These are phyloP conservation scores for Apeira syringaria DNA, from an alignment of 2,888 invertebrate species.

Conservation along the genomic window DNA sequence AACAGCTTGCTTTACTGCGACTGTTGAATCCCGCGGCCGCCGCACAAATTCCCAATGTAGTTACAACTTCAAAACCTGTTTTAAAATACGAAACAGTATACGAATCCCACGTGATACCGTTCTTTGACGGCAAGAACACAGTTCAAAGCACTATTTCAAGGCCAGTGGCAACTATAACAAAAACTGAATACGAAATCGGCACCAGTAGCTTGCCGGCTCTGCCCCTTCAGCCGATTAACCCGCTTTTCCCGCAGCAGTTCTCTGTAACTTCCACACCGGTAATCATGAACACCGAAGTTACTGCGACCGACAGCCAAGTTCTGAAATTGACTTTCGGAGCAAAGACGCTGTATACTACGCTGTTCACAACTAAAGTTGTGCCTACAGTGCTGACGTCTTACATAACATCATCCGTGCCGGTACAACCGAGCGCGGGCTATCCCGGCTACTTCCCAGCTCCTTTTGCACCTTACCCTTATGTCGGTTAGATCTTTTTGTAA, in stretches of 20 bases:
- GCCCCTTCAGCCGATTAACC: constrained; percentile 83
- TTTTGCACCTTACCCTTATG: constrained; percentile 89
- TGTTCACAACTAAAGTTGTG: constrained; percentile 92
- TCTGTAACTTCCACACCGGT: constrained; percentile 91
- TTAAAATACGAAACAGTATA: constrained; percentile 90
- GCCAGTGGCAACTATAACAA: constrained; percentile 90
- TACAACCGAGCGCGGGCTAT: constrained; percentile 88
- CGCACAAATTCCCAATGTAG: constrained; percentile 86
- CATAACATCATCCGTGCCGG: constrained; percentile 90
- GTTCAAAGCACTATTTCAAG: constrained; percentile 91
- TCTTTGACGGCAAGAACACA: constrained; percentile 90
- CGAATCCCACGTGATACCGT: constrained; percentile 92
- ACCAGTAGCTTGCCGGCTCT: constrained; percentile 87
- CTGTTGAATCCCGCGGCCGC: constrained; percentile 88
- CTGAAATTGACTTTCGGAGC: constrained; percentile 95
- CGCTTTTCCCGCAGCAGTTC: constrained; percentile 86
- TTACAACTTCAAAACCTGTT: constrained; percentile 91
- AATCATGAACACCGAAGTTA: constrained; percentile 90
- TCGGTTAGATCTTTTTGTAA: constrained; percentile 80
- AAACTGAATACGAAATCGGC: constrained; percentile 90
- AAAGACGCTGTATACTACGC: constrained; percentile 93
- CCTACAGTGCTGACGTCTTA: constrained; percentile 93
- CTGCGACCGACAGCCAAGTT: constrained; percentile 91
- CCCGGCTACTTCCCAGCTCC: constrained; percentile 91
- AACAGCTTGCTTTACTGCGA: constrained; percentile 89